Evolutionary conservation across 2,888 invertebrate species (phyloP).

Genomic region (Rhimphoctona megacephalus): DNA sequence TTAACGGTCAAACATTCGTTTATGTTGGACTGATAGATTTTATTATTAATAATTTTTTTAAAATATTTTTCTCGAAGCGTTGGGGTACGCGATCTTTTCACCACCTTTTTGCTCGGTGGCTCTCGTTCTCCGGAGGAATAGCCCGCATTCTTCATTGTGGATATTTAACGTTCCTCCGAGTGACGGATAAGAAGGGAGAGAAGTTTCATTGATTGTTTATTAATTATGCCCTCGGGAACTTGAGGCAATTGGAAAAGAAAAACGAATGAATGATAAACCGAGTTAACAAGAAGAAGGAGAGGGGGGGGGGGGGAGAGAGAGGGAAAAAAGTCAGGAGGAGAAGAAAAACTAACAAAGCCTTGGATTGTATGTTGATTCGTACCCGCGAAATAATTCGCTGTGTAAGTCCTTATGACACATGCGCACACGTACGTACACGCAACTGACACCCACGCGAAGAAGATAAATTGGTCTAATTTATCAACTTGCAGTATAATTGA

Average conservation of each 20-base stretch:
- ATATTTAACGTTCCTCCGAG: slow-evolving; percentile 1
- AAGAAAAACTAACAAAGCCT: slow-evolving; percentile 14
- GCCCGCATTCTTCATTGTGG: not conserved
- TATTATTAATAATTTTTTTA: not conserved
- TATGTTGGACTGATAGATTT: slow-evolving; percentile 18
- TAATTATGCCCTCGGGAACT: not conserved
- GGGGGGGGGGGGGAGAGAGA: not conserved
- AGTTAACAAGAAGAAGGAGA: not conserved
- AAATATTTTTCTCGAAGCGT: not conserved
- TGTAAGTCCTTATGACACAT: slow-evolving; percentile 17
- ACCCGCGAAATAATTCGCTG: not conserved
- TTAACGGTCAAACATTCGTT: slow-evolving; percentile 3
- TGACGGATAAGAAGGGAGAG: not conserved
- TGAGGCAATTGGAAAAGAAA: not conserved
- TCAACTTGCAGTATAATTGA: not conserved
- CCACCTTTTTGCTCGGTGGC: not conserved
- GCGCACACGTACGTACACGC: not conserved
- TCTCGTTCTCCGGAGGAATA: slow-evolving; percentile 5
- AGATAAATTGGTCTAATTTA: not conserved
- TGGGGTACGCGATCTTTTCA: slow-evolving; percentile 5
- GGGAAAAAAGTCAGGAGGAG: not conserved
- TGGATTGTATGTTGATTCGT: not conserved
- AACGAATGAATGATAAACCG: not conserved
- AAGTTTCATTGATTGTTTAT: not conserved
- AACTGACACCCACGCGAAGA: not conserved